Base-by-base conservation (phyloP, 92 coral and sea anemone species). In the Plumapathes pennacea region DNA sequence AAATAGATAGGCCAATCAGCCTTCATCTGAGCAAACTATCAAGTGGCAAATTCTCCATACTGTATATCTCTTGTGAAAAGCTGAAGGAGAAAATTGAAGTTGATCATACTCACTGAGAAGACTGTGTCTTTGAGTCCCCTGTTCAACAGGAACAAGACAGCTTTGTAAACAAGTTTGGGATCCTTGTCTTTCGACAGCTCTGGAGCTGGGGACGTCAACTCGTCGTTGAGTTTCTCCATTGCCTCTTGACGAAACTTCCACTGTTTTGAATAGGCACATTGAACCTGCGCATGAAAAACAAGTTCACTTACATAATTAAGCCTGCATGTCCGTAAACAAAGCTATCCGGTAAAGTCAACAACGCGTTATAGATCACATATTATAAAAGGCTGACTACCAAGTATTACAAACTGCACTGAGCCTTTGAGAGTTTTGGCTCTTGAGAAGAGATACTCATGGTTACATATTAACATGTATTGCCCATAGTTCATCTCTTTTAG, bases 171-270 rank as follows among this genome's bases (percentile, higher is more conserved):
- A 12, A 84, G 67, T 25, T 87, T 83, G 32, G 86, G 50, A 15
- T 92, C 98, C 38, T 85, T 83, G 58, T 92, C 98, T 4, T 53
- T 60, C 9, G 78, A 71, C 59, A 88, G 63, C 34, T 92, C 87
- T 4, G 89, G 90, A 22, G 65, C 32, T n/a, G 78, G 69, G 34
- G 96, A 57, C 11, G 89, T 76, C 76, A 92, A 47, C 66, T 92
- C 98, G 47, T 59, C 76, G 19, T 89, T 57, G 0, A 92, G 46
- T 31, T 55, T 68, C 42, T 92, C 96, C 81, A 80, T 67, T n/a
- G 96, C 98, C 72, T 88, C 86, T 47, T 92, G 96, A 5, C 98
- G 96, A 67, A 66, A 77, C 19, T 78, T 92, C 98, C 98, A 92
- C 38, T 92, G 95, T 49, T 92, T 92, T 4, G 98, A 88, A 66